Conservation (phyloP, 35 echinoderm and acorn worm genomes). For the Apostichopus japonicus region DNA sequence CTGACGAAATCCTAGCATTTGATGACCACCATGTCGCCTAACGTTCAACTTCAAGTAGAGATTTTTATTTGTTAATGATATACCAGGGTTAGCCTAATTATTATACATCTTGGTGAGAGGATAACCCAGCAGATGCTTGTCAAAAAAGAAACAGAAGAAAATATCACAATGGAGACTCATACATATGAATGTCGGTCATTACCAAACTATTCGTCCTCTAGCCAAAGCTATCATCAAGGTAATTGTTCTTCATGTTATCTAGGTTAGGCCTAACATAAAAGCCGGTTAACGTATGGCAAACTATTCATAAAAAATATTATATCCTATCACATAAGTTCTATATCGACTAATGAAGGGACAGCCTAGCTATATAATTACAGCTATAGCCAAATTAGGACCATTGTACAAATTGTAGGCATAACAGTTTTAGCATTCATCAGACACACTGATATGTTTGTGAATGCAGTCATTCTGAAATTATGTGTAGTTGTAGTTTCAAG, state of each 20-base stretch:
- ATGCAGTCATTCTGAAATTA: too few species aligned
- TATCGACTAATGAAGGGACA: too few species aligned
- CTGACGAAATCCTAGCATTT: not conserved
- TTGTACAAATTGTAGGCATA: too few species aligned
- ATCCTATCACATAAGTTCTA: too few species aligned
- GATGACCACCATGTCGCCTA: slow-evolving; percentile 5
- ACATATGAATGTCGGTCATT: not conserved
- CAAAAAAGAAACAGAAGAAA: not conserved
- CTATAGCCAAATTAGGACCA: too few species aligned
- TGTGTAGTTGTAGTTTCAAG: too few species aligned
- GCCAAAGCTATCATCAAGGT: not conserved
- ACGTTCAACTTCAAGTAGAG: not conserved
- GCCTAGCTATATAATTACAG: too few species aligned
- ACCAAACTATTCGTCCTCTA: not conserved
- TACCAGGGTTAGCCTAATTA: not conserved
- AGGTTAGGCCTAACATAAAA: not conserved
- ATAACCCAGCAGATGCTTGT: not conserved
- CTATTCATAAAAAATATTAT: too few species aligned
- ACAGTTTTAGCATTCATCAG: too few species aligned
- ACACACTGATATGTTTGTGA: too few species aligned
- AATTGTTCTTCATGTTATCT: not conserved
- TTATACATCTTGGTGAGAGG: slow-evolving; percentile 1
- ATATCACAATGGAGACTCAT: not conserved
- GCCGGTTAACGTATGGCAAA: too few species aligned
- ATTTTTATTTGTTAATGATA: slow-evolving; percentile 9